Conservation (phyloP, 2,113 vertebrate genomes). For the Dipodomys ordii region DNA sequence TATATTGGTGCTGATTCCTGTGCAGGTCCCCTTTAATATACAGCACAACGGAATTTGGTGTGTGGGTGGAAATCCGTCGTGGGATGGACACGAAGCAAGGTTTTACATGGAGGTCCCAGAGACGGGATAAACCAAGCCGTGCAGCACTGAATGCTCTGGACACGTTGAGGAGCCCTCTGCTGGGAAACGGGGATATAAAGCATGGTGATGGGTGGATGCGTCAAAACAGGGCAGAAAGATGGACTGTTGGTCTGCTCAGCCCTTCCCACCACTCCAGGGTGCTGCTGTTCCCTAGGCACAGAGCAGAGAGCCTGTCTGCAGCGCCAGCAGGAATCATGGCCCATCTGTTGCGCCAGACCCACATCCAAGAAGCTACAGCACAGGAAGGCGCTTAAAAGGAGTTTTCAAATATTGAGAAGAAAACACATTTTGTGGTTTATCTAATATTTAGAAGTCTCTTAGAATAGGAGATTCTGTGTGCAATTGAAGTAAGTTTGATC, state of each 20-base stretch:
- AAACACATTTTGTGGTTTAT: constrained; percentile 13
- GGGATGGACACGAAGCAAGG: neutral
- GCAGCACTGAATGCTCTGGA: too few relatives aligned
- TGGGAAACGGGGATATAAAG: neutral
- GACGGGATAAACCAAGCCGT: neutral
- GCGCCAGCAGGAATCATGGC: accelerated
- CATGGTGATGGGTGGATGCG: too few relatives aligned
- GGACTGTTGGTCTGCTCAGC: too few relatives aligned
- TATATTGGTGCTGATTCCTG: neutral
- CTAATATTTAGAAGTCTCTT: constrained; percentile 3
- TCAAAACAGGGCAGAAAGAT: neutral
- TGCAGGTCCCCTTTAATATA: neutral
- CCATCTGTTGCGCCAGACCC: neutral
- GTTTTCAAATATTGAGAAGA: constrained; percentile 50
- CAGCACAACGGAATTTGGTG: neutral
- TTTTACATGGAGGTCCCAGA: neutral
- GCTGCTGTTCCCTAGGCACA: neutral
- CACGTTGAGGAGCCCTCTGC: neutral
- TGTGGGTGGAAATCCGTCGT: neutral
- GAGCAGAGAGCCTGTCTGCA: neutral
- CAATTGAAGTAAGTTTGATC: neutral
- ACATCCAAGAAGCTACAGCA: neutral
- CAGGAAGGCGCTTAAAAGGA: neutral
- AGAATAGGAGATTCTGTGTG: neutral
- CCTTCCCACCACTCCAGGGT: accelerated